Evolutionary conservation across 1,140 invertebrate genomes (phyloP).

Genomic region (Meloidogyne chitwoodi): DNA sequence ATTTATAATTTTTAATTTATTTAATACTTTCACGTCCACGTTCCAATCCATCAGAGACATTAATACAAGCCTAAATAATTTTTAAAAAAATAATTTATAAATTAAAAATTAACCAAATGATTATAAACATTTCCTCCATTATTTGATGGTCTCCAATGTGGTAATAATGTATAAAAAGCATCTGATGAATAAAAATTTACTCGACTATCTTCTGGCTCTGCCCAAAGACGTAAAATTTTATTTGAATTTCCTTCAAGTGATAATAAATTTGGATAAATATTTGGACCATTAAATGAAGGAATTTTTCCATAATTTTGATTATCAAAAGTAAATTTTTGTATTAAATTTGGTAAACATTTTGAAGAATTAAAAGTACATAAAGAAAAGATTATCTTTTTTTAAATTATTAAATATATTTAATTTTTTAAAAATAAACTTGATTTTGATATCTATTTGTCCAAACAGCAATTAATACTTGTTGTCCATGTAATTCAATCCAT

Average conservation of each 20-base stretch:
- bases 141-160: conserved; percentile 29
- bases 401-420: not conserved
- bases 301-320: conserved; percentile 1
- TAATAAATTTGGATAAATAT: not conserved
- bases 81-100: not conserved
- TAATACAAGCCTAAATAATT: conserved; percentile 14
- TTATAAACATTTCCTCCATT: conserved; percentile 42
- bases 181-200: conserved; percentile 18
- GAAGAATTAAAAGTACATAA: conserved; percentile 39
- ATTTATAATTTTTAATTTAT: not conserved
- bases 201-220: conserved; percentile 32
- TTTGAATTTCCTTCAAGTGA: not conserved
- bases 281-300: not conserved
- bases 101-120: conserved; percentile 21
- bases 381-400: conserved; percentile 26
- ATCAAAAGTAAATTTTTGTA: conserved; percentile 37
- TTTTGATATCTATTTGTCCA: conserved; percentile 55
- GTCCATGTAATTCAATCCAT: conserved; percentile 41
- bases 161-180: conserved; percentile 38
- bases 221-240: conserved; percentile 30
- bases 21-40: conserved; percentile 5
- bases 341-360: conserved; percentile 28
- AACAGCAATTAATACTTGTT: conserved; percentile 44
- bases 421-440: not conserved
- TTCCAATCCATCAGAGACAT: conserved; percentile 3